Percentiles rank a stretch among this genome's conserved stretches.
These are phyloP conservation scores for Drosophila subpulchrella DNA, from an alignment of 1,140 invertebrate species.

Conservation along the genomic window DNA sequence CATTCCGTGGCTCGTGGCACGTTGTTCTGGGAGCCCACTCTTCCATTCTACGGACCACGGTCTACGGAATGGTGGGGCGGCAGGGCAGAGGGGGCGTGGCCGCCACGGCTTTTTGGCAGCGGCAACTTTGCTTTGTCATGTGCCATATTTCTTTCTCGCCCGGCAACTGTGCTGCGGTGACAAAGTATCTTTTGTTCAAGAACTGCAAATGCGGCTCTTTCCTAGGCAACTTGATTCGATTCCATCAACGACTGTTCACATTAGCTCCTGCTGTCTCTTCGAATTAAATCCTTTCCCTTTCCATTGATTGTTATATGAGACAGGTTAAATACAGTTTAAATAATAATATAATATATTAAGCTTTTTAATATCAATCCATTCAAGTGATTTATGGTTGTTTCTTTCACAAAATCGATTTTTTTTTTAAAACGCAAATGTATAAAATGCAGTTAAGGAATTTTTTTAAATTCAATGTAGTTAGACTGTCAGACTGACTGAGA, in stretches of 20 bases:
- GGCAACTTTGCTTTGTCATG: conserved; percentile 75
- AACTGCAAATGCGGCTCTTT: conserved; percentile 29
- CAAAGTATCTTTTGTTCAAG: conserved; percentile 66
- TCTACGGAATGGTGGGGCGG: not conserved
- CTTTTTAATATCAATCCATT: no score
- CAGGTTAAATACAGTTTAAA: not conserved
- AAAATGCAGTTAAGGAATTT: no score
- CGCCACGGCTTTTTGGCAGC: conserved; percentile 69
- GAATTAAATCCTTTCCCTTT: not conserved
- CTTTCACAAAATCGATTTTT: no score
- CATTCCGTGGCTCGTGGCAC: conserved; percentile 38
- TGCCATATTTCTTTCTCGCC: conserved; percentile 67
- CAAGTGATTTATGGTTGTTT: no score
- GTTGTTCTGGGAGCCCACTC: conserved; percentile 58
- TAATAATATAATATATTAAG: no score
- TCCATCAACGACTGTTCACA: conserved; percentile 1
- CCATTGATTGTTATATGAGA: not conserved
- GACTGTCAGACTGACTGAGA: no score
- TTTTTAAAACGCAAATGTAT: no score
- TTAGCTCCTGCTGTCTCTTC: not conserved
- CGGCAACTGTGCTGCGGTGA: conserved; percentile 35
- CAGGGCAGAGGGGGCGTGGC: conserved; percentile 16
- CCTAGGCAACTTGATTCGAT: conserved; percentile 5
- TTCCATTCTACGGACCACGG: conserved; percentile 47
- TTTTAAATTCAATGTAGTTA: no score